Conservation (phyloP, 2,888 invertebrate species). For the Chrysodeixis includens region DNA sequence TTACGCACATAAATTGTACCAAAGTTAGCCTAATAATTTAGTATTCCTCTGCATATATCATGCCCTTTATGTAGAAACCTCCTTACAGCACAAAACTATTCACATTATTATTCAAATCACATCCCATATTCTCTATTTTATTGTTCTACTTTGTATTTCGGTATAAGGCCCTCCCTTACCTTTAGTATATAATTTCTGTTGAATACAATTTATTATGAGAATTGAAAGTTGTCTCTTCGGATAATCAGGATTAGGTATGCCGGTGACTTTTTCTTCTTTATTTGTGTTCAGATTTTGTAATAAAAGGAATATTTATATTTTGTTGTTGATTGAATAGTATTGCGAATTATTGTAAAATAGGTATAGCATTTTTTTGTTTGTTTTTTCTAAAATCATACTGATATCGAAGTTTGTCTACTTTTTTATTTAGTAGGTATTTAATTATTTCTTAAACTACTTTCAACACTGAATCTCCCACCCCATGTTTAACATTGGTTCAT, state of each 20-base stretch:
- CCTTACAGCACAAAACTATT: slow-evolving; percentile 21
- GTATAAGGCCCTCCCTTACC: slow-evolving; percentile 14
- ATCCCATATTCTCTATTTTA: slow-evolving; percentile 30
- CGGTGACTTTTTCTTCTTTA: slow-evolving; percentile 8
- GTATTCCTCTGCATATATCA: slow-evolving; percentile 8
- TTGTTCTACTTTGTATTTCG: slow-evolving; percentile 37
- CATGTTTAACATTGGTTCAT: no score
- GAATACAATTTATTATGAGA: slow-evolving; percentile 23
- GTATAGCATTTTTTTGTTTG: no score
- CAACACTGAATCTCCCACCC: no score
- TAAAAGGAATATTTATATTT: no score
- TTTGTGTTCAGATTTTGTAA: no score
- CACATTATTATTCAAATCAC: slow-evolving; percentile 51
- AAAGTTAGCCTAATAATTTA: neutral
- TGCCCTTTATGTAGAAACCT: neutral
- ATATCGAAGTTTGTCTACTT: no score
- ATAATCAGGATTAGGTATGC: slow-evolving; percentile 25
- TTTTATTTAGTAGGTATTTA: no score
- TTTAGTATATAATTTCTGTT: slow-evolving; percentile 27
- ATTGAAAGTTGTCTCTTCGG: slow-evolving; percentile 25
- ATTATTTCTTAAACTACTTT: no score
- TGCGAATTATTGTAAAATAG: no score
- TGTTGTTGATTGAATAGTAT: no score
- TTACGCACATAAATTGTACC: neutral
- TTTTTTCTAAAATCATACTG: no score